phyloP scores from a whole-genome alignment of 2,888 invertebrate genomes.

The Oxytorus armatus region DNA sequence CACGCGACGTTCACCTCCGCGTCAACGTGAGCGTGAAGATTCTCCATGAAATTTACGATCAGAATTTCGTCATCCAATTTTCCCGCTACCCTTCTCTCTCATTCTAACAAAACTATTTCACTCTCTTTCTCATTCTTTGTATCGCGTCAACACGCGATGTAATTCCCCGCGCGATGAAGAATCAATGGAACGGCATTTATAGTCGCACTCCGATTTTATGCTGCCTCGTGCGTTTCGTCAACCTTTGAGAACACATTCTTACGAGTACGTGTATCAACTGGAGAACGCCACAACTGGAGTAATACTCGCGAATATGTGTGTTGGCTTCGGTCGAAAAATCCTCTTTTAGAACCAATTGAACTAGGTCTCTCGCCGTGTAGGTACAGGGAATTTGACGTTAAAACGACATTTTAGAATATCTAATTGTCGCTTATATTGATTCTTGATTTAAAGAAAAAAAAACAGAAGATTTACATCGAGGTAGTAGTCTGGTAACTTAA shows the following conservation, averaged over 20 bases:
- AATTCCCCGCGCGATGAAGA: constrained; percentile 52
- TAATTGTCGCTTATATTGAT: too few relatives aligned
- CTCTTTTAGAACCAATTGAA: background rate
- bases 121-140: constrained; percentile 32
- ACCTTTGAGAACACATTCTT: constrained; percentile 21
- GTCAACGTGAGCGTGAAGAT: constrained; percentile 50
- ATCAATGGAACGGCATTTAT: constrained; percentile 42
- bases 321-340: background rate
- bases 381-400: background rate
- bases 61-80: constrained; percentile 62
- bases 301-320: background rate
- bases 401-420: background rate
- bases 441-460: too few relatives aligned
- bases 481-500: too few relatives aligned
- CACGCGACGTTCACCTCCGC: constrained; percentile 38
- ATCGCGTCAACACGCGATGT: constrained; percentile 29
- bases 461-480: too few relatives aligned
- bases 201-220: constrained; percentile 15
- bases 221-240: constrained; percentile 11
- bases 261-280: constrained; percentile 7
- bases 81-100: constrained; percentile 8
- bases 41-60: constrained; percentile 63
- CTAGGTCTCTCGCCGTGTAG: background rate
- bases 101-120: constrained; percentile 26
- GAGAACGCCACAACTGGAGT: background rate